Percentiles rank a stretch among this genome's conserved stretches.
Conservation (phyloP, 2,113 vertebrate species). For the Melanotaenia duboulayi region DNA sequence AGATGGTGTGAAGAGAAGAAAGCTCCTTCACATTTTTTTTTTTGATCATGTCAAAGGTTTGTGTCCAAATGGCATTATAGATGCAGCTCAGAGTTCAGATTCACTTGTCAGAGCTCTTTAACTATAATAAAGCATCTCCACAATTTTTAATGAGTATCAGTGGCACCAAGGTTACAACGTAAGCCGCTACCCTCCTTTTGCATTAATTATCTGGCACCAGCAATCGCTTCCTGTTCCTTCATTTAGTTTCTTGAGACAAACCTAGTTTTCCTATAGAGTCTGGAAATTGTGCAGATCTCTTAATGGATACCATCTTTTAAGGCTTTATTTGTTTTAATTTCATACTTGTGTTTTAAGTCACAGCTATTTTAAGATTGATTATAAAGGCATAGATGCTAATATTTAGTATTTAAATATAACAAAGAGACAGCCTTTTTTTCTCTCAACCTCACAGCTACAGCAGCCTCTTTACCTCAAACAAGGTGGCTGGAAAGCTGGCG, state of each 20-base stretch:
- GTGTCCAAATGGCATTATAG: background rate
- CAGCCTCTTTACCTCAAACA: slow-evolving; percentile 40
- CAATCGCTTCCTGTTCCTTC: slow-evolving; percentile 1
- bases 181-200: slow-evolving; percentile 25
- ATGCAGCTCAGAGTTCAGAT: slow-evolving; percentile 11
- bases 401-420: slow-evolving; percentile 9
- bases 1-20: slow-evolving; percentile 9
- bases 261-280: background rate
- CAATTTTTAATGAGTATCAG: slow-evolving; percentile 30
- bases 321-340: background rate
- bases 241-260: background rate
- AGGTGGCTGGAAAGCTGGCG: slow-evolving; percentile 66
- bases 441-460: slow-evolving; percentile 9
- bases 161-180: slow-evolving; percentile 53
- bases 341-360: background rate
- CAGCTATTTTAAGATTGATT: background rate
- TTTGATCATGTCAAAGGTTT: slow-evolving; percentile 23
- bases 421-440: background rate
- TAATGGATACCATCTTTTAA: background rate
- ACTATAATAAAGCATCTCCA: slow-evolving; percentile 7
- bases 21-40: background rate
- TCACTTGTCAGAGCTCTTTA: slow-evolving; percentile 15
- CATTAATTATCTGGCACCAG: slow-evolving; percentile 24
- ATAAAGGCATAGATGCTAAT: slow-evolving; percentile 19
- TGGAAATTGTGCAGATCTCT: background rate